Evolutionary conservation across 2,113 vertebrate genomes (phyloP).

Genomic region (Cnemophilus loriae): DNA sequence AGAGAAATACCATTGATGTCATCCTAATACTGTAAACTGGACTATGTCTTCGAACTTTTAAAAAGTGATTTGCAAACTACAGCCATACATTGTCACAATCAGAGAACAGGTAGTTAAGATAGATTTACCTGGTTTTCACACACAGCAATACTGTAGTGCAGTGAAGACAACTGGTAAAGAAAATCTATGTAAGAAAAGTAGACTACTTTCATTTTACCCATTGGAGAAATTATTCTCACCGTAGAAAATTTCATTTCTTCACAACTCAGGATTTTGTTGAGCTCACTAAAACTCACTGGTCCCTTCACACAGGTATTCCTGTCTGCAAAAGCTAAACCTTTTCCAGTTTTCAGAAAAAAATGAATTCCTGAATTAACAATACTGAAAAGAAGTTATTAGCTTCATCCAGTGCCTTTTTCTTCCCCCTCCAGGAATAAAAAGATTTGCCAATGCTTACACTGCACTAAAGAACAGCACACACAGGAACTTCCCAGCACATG

Average conservation of each 20-base stretch:
- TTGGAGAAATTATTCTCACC: neutral
- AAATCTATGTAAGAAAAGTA: rapidly evolving
- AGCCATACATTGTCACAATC: neutral
- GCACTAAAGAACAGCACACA: neutral
- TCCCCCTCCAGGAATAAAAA: neutral
- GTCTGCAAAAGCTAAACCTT: neutral
- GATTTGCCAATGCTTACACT: rapidly evolving
- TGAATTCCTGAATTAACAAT: neutral
- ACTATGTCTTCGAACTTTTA: neutral
- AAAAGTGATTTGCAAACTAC: neutral
- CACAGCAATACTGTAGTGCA: neutral
- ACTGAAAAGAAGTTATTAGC: neutral
- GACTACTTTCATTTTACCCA: neutral
- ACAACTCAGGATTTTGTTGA: neutral
- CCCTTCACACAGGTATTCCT: neutral
- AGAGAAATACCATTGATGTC: neutral
- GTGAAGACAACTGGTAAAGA: neutral
- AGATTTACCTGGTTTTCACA: neutral
- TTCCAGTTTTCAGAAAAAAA: neutral
- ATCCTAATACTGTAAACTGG: neutral
- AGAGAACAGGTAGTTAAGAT: neutral
- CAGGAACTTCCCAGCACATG: neutral
- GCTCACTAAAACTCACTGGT: neutral
- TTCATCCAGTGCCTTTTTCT: neutral
- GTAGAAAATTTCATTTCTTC: neutral